phyloP scores from a whole-genome alignment of 1,140 invertebrate genomes.

The Pararge aegeria region DNA sequence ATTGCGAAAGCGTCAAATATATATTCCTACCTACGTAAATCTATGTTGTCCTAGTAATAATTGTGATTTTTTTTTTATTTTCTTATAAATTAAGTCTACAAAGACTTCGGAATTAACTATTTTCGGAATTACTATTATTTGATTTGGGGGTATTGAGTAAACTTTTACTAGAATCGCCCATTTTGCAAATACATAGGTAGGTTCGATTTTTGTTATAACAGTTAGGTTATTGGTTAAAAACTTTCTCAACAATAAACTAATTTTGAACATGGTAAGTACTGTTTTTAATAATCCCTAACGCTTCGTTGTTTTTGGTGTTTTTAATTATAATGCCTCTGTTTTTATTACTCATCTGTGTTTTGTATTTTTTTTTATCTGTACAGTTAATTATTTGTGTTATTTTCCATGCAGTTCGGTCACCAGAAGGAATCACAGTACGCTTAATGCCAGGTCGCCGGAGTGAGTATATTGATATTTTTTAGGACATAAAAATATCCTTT shows the following conservation, averaged over 20 bases:
- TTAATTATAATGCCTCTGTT: conserved; percentile 9
- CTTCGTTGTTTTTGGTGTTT: conserved; percentile 39
- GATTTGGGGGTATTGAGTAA: no score
- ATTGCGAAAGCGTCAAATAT: no score
- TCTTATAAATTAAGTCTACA: no score
- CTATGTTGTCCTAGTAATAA: no score
- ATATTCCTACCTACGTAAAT: no score
- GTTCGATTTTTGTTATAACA: no score
- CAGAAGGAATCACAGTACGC: conserved; percentile 75
- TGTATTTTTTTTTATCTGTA: conserved; percentile 14
- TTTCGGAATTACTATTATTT: no score
- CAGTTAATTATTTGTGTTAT: conserved; percentile 23
- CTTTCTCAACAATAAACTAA: no score
- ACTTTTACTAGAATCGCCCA: not conserved
- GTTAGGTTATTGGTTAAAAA: no score
- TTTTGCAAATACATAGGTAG: no score
- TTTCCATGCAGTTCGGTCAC: conserved; percentile 69
- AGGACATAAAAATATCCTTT: not conserved
- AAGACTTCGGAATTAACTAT: no score
- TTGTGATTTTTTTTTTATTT: no score
- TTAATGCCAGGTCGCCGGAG: conserved; percentile 75
- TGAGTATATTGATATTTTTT: conserved; percentile 64
- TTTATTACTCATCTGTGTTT: not conserved
- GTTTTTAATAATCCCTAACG: conserved; percentile 42
- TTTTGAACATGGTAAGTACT: conserved; percentile 37